These are phyloP conservation scores for Calosoma granatense DNA, from an alignment of 1,140 invertebrate species.

Conservation along the genomic window DNA sequence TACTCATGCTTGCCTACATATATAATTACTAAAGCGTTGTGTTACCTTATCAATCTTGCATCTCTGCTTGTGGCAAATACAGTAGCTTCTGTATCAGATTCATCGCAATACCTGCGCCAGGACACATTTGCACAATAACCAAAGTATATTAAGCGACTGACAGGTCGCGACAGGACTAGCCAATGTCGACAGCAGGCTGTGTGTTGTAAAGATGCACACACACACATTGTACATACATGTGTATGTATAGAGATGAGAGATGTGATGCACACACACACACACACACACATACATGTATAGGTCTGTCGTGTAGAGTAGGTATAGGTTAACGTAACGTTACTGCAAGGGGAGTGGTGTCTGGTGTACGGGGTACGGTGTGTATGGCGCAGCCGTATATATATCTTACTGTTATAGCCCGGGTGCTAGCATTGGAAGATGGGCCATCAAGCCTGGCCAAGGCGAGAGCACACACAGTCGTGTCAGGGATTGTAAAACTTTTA, in stretches of 20 bases:
- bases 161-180: background rate
- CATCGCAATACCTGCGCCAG: too few relatives aligned
- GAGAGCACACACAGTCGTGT: too few relatives aligned
- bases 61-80: background rate
- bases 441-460: constrained; percentile 66
- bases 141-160: too few relatives aligned
- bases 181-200: background rate
- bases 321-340: too few relatives aligned
- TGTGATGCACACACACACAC: background rate
- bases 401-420: constrained; percentile 61
- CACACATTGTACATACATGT: background rate
- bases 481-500: constrained; percentile 59
- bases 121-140: constrained; percentile 6
- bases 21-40: too few relatives aligned
- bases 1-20: too few relatives aligned
- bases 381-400: constrained; percentile 54
- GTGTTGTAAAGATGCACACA: background rate
- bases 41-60: too few relatives aligned
- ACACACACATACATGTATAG: background rate
- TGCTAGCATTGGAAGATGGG: constrained; percentile 70
- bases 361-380: background rate
- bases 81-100: too few relatives aligned
- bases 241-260: background rate
- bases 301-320: too few relatives aligned
- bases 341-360: background rate